Percentiles rank a stretch among this genome's conserved stretches.
These are phyloP conservation scores for Motacilla alba DNA, from an alignment of 2,113 vertebrate genomes.

Conservation along the genomic window DNA sequence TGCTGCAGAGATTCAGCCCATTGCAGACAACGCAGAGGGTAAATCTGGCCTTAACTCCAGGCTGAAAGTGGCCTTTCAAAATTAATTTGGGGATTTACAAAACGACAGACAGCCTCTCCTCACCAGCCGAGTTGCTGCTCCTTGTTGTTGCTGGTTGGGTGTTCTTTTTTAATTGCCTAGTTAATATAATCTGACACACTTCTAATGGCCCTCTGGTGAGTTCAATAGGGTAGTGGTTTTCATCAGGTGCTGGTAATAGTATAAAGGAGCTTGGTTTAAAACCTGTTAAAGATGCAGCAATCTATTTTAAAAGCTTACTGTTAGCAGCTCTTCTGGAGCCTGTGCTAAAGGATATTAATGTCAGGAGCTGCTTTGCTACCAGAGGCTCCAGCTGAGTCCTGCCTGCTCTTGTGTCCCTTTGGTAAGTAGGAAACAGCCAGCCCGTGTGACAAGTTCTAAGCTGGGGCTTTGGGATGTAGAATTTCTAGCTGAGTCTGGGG, in stretches of 20 bases:
- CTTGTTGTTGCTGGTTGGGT: slow-evolving; percentile 34
- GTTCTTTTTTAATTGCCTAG: slow-evolving; percentile 51
- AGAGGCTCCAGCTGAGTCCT: not conserved
- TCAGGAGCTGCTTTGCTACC: slow-evolving; percentile 10
- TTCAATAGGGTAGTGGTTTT: slow-evolving; percentile 50
- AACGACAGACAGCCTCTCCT: slow-evolving; percentile 49
- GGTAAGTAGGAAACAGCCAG: not conserved
- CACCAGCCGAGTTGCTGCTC: not conserved
- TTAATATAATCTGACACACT: slow-evolving; percentile 61
- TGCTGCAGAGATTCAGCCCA: slow-evolving; percentile 33
- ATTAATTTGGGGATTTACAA: slow-evolving; percentile 65
- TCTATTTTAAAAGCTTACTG: not conserved
- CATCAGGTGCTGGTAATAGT: slow-evolving; percentile 43
- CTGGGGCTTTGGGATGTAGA: not conserved
- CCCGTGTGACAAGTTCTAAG: not conserved
- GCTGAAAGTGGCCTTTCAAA: slow-evolving; percentile 69
- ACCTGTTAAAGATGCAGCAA: slow-evolving; percentile 1
- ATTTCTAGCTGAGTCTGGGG: not conserved
- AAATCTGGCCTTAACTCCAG: slow-evolving; percentile 70
- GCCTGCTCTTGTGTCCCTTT: not conserved
- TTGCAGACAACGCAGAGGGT: slow-evolving; percentile 10
- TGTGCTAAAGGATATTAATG: slow-evolving; percentile 35
- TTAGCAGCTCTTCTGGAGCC: not conserved
- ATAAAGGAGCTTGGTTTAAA: slow-evolving; percentile 39
- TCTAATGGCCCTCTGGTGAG: slow-evolving; percentile 42